Percentiles rank a stretch among this genome's conserved stretches.
These are phyloP conservation scores for Cynopterus sphinx DNA, from an alignment of 2,797 vertebrate species.

Conservation along the genomic window DNA sequence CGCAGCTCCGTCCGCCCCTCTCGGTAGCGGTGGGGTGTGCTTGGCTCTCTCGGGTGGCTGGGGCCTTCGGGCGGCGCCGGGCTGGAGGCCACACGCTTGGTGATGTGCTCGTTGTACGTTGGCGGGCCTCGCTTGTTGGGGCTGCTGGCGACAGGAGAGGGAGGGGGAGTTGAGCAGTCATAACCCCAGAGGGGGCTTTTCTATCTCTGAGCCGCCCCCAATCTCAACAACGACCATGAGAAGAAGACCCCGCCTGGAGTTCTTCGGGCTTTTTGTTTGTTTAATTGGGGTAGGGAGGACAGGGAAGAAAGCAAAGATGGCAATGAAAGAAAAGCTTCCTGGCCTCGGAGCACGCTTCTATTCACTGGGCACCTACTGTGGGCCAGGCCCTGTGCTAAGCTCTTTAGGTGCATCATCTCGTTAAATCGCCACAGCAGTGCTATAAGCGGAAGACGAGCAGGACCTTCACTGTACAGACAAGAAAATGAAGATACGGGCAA, in stretches of 20 bases:
- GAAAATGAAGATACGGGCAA: background rate
- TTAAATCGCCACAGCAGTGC: background rate
- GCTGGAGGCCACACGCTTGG: constrained; percentile 95
- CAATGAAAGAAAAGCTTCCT: background rate
- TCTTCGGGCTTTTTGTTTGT: background rate
- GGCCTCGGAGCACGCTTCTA: background rate
- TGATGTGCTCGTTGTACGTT: constrained; percentile 99
- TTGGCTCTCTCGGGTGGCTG: constrained; percentile 93
- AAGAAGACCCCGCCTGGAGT: background rate
- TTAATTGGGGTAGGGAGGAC: background rate
- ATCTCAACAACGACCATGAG: background rate
- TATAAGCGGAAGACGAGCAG: background rate
- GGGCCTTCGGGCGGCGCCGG: constrained; percentile 90
- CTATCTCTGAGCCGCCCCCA: background rate
- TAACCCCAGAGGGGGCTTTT: background rate
- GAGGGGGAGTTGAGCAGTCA: constrained; percentile 71
- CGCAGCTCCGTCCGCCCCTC: constrained; percentile 97
- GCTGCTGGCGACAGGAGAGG: constrained; percentile 84
- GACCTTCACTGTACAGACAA: background rate
- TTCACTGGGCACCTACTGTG: background rate
- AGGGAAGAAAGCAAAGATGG: background rate
- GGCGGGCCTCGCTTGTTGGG: constrained; percentile 99
- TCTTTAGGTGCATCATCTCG: fast-evolving
- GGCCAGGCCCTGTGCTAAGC: background rate
- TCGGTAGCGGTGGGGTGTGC: constrained; percentile 96